These are phyloP conservation scores for Emydoidea blandingii DNA, from an alignment of 2,797 vertebrate species.

Conservation along the genomic window DNA sequence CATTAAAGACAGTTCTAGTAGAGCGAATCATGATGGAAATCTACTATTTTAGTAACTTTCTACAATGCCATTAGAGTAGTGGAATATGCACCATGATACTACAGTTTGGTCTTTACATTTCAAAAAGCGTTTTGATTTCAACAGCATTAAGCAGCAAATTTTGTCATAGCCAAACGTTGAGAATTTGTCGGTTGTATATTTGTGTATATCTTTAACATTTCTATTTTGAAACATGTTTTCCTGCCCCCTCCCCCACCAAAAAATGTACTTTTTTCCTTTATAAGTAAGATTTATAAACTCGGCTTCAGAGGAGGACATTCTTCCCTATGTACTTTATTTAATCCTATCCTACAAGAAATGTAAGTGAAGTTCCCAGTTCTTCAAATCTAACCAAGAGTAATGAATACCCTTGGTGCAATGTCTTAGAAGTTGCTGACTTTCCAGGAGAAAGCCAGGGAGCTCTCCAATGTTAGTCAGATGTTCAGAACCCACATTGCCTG, in stretches of 20 bases:
- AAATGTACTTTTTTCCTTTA: neutral
- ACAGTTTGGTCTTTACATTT: conserved; percentile 43
- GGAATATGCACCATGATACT: conserved; percentile 12
- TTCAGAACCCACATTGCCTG: neutral
- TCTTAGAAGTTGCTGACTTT: neutral
- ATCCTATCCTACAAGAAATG: neutral
- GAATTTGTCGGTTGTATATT: conserved; percentile 45
- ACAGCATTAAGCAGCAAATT: conserved; percentile 34
- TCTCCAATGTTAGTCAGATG: neutral
- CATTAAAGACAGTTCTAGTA: conserved; percentile 2
- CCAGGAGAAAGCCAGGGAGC: neutral
- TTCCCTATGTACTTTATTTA: neutral
- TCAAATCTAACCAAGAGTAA: neutral
- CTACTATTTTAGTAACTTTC: conserved; percentile 44
- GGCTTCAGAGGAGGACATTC: neutral
- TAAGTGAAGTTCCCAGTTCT: neutral
- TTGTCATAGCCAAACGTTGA: conserved; percentile 6
- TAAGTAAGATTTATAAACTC: neutral
- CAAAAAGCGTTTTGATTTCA: conserved; percentile 49
- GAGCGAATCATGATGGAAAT: conserved; percentile 33
- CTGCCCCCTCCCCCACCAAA: neutral
- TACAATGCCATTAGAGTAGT: conserved; percentile 31
- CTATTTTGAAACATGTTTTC: conserved; percentile 23
- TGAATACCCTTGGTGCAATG: neutral
- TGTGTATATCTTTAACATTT: conserved; percentile 29